Conservation (phyloP, 2,888 invertebrate genomes). For the Parelbella ahira region DNA sequence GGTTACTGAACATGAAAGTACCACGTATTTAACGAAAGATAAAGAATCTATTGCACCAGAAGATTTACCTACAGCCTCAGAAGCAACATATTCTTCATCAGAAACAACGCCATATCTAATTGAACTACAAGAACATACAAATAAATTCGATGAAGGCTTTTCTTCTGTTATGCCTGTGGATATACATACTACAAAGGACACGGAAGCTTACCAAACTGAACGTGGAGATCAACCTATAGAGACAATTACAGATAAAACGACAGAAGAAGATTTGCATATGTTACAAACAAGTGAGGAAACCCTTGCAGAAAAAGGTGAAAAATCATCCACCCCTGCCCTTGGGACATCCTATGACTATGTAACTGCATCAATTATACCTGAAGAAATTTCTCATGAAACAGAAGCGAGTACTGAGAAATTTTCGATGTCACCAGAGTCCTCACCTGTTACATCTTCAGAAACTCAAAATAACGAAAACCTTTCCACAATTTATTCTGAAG, state of each 20-base stretch:
- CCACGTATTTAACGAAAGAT: constrained; percentile 8
- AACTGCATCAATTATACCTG: constrained; percentile 14
- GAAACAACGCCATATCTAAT: constrained; percentile 50
- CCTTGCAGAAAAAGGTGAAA: constrained; percentile 21
- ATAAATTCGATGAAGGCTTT: constrained; percentile 39
- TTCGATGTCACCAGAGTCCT: constrained; percentile 2
- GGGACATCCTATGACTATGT: constrained; percentile 7
- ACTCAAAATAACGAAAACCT: not conserved
- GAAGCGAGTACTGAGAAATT: not conserved
- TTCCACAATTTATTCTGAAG: constrained; percentile 2
- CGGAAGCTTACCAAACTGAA: constrained; percentile 32
- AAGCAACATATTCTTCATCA: constrained; percentile 9
- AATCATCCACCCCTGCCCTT: constrained; percentile 5
- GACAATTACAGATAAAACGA: constrained; percentile 29
- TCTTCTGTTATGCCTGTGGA: constrained; percentile 34
- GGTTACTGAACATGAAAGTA: not conserved
- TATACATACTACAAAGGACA: constrained; percentile 29
- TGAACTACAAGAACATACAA: constrained; percentile 58
- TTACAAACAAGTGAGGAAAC: constrained; percentile 28
- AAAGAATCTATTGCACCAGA: constrained; percentile 8
- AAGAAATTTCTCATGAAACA: constrained; percentile 28
- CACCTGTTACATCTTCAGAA: not conserved
- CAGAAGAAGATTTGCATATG: constrained; percentile 29
- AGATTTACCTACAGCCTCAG: constrained; percentile 3
- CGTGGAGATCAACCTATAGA: constrained; percentile 34